Conservation (phyloP, 2,113 vertebrate species). For the Anguilla rostrata region DNA sequence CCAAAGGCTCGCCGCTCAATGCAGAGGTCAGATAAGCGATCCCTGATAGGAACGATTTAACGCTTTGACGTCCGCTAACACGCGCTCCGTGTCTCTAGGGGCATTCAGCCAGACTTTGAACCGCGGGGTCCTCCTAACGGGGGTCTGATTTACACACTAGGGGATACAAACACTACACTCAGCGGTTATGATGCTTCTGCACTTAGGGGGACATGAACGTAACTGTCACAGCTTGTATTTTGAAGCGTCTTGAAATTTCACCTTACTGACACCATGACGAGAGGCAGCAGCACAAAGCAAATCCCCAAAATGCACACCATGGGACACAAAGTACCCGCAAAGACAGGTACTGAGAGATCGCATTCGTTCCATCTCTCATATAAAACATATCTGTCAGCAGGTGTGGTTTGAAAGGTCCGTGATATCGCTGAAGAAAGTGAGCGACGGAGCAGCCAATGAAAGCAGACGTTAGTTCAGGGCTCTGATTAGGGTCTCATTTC, state of each 20-base stretch:
- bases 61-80: constrained; percentile 39
- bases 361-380: not conserved
- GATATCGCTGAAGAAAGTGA: not conserved
- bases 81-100: not conserved
- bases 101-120: not conserved
- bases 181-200: not conserved
- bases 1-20: constrained; percentile 48
- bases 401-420: not conserved
- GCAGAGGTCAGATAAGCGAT: constrained; percentile 56
- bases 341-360: not conserved
- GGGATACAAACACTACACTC: not conserved
- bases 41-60: constrained; percentile 25
- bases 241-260: not conserved
- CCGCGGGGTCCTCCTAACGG: not conserved
- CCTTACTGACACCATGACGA: not conserved
- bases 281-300: not conserved
- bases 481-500: too few species aligned
- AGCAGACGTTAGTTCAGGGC: too few species aligned
- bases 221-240: not conserved
- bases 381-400: not conserved
- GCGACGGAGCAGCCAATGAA: not conserved
- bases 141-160: not conserved
- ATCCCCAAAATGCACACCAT: not conserved
- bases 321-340: not conserved
- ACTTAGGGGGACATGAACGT: not conserved